phyloP scores from a whole-genome alignment of 2,797 vertebrate species.

The Neopelma chrysocephalum region DNA sequence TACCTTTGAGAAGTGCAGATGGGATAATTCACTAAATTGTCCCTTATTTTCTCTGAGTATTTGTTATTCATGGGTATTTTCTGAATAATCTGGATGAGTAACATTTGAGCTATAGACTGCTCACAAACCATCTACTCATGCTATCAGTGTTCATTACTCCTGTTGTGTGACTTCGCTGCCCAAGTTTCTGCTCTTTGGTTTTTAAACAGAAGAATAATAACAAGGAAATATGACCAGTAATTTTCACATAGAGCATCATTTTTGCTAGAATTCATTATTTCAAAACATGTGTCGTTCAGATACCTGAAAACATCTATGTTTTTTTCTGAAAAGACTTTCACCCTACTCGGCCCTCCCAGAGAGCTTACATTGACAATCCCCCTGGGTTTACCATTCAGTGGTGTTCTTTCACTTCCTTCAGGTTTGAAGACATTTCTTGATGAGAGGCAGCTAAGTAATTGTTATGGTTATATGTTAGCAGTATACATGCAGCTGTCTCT shows the following conservation, averaged over 20 bases:
- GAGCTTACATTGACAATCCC: background rate
- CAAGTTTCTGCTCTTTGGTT: background rate
- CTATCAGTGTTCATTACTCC: constrained; percentile 32
- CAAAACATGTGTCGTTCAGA: background rate
- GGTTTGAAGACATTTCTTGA: background rate
- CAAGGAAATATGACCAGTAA: background rate
- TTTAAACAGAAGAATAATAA: constrained; percentile 13
- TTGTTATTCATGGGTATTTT: constrained; percentile 47
- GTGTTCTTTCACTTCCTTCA: background rate
- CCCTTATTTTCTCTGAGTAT: background rate
- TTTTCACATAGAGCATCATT: background rate
- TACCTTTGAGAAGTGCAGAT: background rate
- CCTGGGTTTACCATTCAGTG: background rate
- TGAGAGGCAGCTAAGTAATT: background rate
- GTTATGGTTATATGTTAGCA: background rate
- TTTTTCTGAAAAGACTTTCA: background rate
- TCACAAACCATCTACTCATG: background rate
- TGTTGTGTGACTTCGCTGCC: background rate
- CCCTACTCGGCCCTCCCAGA: accelerated
- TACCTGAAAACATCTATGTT: background rate
- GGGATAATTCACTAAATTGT: constrained; percentile 6
- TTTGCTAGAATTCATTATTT: background rate
- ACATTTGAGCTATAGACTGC: background rate
- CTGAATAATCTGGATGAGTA: constrained; percentile 30
- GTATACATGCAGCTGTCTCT: background rate